These are phyloP conservation scores for Acanthornis magna DNA, from an alignment of 2,797 vertebrate genomes.

Conservation along the genomic window DNA sequence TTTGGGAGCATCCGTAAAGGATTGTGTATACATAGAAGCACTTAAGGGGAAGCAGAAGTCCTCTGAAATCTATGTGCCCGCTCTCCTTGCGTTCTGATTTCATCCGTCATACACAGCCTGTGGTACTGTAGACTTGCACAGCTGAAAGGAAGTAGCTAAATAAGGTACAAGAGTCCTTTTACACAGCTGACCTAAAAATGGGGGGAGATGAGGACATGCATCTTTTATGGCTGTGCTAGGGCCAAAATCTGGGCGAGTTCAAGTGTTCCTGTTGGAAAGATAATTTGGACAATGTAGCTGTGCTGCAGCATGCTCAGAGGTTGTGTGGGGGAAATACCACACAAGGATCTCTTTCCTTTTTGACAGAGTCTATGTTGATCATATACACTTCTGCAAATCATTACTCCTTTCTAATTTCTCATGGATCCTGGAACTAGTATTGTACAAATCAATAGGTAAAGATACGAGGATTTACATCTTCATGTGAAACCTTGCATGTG, in stretches of 20 bases:
- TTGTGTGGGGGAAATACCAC: neutral
- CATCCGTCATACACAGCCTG: neutral
- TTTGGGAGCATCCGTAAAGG: neutral
- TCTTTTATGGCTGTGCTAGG: neutral
- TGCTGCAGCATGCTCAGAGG: neutral
- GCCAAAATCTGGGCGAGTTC: neutral
- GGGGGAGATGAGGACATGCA: neutral
- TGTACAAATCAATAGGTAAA: neutral
- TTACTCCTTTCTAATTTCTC: neutral
- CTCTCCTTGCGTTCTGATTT: neutral
- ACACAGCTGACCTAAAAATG: neutral
- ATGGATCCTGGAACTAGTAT: neutral
- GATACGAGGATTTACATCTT: neutral
- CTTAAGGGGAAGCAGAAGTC: neutral
- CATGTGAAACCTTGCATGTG: neutral
- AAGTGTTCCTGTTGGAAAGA: neutral
- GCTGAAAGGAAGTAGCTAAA: constrained; percentile 3
- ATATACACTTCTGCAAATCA: neutral
- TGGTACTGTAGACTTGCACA: neutral
- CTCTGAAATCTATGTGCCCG: neutral
- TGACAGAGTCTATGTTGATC: neutral
- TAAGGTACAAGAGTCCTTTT: neutral
- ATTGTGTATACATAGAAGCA: neutral
- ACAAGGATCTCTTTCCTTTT: neutral
- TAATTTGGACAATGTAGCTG: neutral